phyloP scores from a whole-genome alignment of 2,888 invertebrate genomes.

The Pterobdella sp. region DNA sequence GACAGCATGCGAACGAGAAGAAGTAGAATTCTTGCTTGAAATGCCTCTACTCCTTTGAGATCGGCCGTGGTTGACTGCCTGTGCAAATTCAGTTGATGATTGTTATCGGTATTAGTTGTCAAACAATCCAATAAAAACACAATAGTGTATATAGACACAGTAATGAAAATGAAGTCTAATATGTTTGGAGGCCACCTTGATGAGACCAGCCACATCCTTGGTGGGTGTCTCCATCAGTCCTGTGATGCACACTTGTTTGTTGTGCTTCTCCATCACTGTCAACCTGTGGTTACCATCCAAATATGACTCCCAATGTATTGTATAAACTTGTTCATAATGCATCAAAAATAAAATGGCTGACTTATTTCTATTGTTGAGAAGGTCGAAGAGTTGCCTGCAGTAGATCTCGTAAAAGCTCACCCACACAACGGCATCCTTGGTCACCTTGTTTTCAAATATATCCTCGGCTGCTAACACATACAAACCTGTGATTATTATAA shows the following conservation, averaged over 20 bases:
- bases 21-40: conserved; percentile 48
- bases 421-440: conserved; percentile 43
- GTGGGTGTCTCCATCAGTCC: conserved; percentile 49
- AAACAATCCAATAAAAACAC: background rate
- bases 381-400: conserved; percentile 50
- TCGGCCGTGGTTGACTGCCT: conserved; percentile 49
- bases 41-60: conserved; percentile 47
- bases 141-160: background rate
- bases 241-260: conserved; percentile 47
- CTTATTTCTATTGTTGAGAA: conserved; percentile 49
- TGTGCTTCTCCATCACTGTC: conserved; percentile 48
- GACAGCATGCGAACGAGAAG: conserved; percentile 50
- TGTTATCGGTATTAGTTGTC: background rate
- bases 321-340: background rate
- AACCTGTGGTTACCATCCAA: conserved; percentile 41
- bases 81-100: background rate
- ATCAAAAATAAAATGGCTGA: conserved; percentile 31
- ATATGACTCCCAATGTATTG: no score
- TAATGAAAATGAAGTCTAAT: background rate
- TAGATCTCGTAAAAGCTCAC: conserved; percentile 51
- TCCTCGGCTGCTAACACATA: conserved; percentile 47
- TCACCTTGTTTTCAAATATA: conserved; percentile 42
- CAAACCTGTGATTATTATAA: conserved; percentile 42
- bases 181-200: conserved; percentile 30
- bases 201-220: conserved; percentile 34